These are phyloP conservation scores for Dermochelys coriacea DNA, from an alignment of 2,797 vertebrate species.

Conservation along the genomic window DNA sequence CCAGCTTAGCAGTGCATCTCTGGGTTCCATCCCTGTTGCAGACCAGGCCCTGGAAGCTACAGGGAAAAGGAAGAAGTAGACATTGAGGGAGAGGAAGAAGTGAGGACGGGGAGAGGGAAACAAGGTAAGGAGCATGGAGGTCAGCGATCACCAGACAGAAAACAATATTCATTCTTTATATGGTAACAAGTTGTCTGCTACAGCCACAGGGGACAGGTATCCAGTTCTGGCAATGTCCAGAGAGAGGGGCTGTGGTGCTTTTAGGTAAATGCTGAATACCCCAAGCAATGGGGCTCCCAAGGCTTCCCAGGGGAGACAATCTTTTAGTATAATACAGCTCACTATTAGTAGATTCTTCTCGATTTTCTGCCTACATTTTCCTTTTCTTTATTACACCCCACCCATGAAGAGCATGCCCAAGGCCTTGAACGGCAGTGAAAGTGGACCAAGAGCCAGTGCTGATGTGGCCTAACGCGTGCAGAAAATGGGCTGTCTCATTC, in stretches of 20 bases:
- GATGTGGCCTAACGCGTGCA: background rate
- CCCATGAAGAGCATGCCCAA: background rate
- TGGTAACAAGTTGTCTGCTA: background rate
- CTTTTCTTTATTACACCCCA: fast-evolving
- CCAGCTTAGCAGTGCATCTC: background rate
- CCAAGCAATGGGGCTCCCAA: background rate
- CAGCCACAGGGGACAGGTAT: too few relatives aligned
- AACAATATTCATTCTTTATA: background rate
- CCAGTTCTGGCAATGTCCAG: background rate
- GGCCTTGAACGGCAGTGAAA: background rate
- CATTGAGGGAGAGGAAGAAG: background rate
- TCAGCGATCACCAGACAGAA: background rate
- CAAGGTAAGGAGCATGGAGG: background rate
- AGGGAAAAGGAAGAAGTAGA: background rate
- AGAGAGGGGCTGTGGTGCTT: background rate
- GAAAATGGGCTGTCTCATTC: background rate
- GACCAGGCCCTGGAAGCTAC: background rate
- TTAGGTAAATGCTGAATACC: background rate
- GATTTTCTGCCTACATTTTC: background rate
- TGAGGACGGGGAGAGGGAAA: slow-evolving; percentile 1
- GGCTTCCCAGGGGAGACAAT: background rate
- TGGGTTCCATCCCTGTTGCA: background rate
- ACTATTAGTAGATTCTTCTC: background rate
- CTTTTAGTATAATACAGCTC: background rate
- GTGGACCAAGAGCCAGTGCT: background rate